Base-by-base conservation (phyloP, 2,797 vertebrate species). In the Enteromius radiatus region DNA sequence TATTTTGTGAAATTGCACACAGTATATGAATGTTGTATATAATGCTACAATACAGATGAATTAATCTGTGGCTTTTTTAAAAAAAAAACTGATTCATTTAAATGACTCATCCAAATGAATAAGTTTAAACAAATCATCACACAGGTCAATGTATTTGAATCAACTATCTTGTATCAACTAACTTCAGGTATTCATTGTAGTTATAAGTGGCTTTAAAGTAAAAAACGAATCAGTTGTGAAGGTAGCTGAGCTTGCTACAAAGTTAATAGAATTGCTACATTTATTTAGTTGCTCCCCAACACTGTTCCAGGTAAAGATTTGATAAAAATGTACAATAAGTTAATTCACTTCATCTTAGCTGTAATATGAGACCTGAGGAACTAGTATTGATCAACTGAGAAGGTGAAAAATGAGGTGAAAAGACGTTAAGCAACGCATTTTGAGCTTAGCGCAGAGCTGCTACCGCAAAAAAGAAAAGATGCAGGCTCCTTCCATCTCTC, bases 401-500 rank as follows among this genome's bases (percentile, higher is more conserved):
- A 73, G 59, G n/a, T 38, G 5, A 52, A 28, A 52, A 65, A 54
- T 6, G 6, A 56, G 23, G 59, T n/a, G 17, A 23, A 38, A n/a
- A 63, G 67, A 52, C 54, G 63, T 61, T 71, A 78, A n/a, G 26
- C 19, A 43, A 65, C 74, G 36, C 23, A 28, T 21, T 10, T 1
- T 84, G 83, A 56, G 85, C 82, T 82, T 59, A 89, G 89, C 90
- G 87, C 76, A n/a, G 81, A 88, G 88, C 88, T 86, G 87, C 84
- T 89, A 87, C 85, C 84, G 85, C 85, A 88, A 89, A 88, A 86
- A 86, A 76, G 23, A 80, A 79, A 80, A 82, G 67, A 82, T 77
- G 78, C 79, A 70, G 63, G 59, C 54, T 67, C 49, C 59, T 33
- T 83, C 76, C 26, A 45, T 84, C 78, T 81, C 61, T 36, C 70